Base-by-base conservation (phyloP, 2,888 invertebrate species). In the Bursaphelenchus okinawaensis region DNA sequence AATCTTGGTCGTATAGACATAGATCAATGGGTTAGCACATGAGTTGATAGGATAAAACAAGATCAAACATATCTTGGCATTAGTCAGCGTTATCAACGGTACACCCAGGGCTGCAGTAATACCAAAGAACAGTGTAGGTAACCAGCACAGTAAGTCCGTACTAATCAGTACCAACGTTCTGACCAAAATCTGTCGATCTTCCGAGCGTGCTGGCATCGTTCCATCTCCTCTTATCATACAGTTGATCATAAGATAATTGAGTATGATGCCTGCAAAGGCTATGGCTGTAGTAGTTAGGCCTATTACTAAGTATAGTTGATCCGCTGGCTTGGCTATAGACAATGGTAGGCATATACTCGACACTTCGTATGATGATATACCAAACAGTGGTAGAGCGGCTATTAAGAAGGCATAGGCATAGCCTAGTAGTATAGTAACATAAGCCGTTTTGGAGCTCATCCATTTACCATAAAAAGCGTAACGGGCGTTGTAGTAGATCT, bases 71-170 rank as follows among this genome's bases (percentile, higher is more conserved):
- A 93, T 85, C 86, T 96, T 96, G 55, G 95, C 94, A 85, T 93
- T 91, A 83, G 94, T 93, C 68, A 96, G 87, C 1, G 91, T 91
- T 27, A 96, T 91, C 57, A 95, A 86, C 68, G 91, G 92, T 71
- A 90, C 86, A 9, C 94, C 94, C 83, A 93, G 91, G 7, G 93
- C 90, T 20, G 95, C 93, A 0, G 93, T 92, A 40, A 95, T 86
- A 7, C 78, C 79, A 40, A 80, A 75, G 61, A 95, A 92, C 0
- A 95, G 92, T 70, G 95, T 93, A 0, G 96, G 96, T 3, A 93
- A 92, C 95, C 95, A 96, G 86, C 95, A 96, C 55, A 94, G 87
- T 82, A 96, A 92, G 84, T 96, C 95, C 0, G 95, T 96, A 84
- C 94, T 93, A 2, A 96, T 94, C 64, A 96, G 87, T 52, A 96